A percentile compares a stretch with the other conserved stretches of the same genome.
Conservation (phyloP, 1,140 invertebrate genomes). For the Centruroides sculpturatus region DNA sequence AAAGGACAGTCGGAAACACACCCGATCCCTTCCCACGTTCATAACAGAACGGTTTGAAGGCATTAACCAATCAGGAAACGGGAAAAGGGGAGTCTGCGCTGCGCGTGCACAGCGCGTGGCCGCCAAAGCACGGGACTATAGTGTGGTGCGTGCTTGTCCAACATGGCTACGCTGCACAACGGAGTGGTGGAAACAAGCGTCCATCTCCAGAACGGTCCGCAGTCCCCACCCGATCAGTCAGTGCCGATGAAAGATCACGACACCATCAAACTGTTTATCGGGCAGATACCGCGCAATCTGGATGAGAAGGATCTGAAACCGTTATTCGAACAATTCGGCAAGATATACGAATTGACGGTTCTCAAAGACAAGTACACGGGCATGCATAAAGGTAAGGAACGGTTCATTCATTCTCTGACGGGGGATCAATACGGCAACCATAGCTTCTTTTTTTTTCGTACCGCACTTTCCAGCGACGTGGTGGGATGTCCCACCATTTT, state of each 20-base stretch:
- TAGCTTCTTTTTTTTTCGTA: too few relatives aligned
- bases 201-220: slow-evolving; percentile 1
- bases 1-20: too few relatives aligned
- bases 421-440: too few relatives aligned
- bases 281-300: slow-evolving; percentile 81
- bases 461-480: too few relatives aligned
- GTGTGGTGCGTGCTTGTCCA: not conserved
- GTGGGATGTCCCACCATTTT: too few relatives aligned
- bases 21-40: too few relatives aligned
- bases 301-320: slow-evolving; percentile 76
- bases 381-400: slow-evolving; percentile 69
- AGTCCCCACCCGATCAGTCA: not conserved
- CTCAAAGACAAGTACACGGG: slow-evolving; percentile 86
- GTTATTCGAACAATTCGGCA: slow-evolving; percentile 83
- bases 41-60: too few relatives aligned
- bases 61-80: too few relatives aligned
- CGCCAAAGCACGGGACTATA: too few relatives aligned
- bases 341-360: slow-evolving; percentile 84
- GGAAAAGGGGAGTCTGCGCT: too few relatives aligned
- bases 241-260: slow-evolving; percentile 32
- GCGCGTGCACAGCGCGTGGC: too few relatives aligned
- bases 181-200: slow-evolving; percentile 13
- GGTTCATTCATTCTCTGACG: not conserved
- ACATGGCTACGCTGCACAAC: slow-evolving; percentile 14
- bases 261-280: slow-evolving; percentile 75